Evolutionary conservation across 2,888 invertebrate species (phyloP).

Genomic region (Eristalis arbustorum): DNA sequence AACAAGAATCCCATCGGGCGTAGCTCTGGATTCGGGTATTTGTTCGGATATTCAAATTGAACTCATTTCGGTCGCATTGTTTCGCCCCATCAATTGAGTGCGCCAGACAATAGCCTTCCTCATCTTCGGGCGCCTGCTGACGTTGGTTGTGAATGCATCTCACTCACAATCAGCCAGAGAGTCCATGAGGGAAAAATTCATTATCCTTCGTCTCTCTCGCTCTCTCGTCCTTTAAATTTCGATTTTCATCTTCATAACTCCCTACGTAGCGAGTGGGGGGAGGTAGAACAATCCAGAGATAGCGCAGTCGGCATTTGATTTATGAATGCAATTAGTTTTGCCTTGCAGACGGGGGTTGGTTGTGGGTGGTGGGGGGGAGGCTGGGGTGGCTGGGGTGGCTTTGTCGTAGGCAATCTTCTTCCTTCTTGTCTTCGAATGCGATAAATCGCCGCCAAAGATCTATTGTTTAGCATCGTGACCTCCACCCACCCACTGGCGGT

Average conservation of each 20-base stretch:
- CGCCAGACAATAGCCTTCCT: conserved; percentile 34
- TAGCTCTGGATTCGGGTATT: not conserved
- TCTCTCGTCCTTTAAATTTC: conserved; percentile 53
- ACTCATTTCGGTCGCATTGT: conserved; percentile 61
- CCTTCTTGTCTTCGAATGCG: conserved; percentile 1
- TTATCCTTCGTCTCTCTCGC: conserved; percentile 16
- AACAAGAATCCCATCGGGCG: not conserved
- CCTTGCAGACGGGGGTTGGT: conserved; percentile 8
- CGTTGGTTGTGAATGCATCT: conserved; percentile 43
- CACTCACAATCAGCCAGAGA: conserved; percentile 6
- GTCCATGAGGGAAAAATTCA: conserved; percentile 35
- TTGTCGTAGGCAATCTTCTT: conserved; percentile 38
- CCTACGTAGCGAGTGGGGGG: conserved; percentile 1
- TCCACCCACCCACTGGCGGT: too few species aligned
- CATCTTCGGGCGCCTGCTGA: not conserved
- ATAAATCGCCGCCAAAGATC: conserved; percentile 57
- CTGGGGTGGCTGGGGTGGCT: not conserved
- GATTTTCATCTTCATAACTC: conserved; percentile 54
- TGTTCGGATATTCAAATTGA: conserved; percentile 43
- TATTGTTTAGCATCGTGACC: conserved; percentile 24
- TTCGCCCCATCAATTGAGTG: conserved; percentile 60
- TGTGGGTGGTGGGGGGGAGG: too few species aligned
- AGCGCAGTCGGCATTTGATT: conserved; percentile 55
- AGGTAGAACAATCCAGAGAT: conserved; percentile 27
- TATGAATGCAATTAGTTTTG: conserved; percentile 66